A percentile compares a stretch with the other conserved stretches of the same genome.
phyloP scores from a whole-genome alignment of 2,113 vertebrate genomes.

The Romanogobio albipinnatus region DNA sequence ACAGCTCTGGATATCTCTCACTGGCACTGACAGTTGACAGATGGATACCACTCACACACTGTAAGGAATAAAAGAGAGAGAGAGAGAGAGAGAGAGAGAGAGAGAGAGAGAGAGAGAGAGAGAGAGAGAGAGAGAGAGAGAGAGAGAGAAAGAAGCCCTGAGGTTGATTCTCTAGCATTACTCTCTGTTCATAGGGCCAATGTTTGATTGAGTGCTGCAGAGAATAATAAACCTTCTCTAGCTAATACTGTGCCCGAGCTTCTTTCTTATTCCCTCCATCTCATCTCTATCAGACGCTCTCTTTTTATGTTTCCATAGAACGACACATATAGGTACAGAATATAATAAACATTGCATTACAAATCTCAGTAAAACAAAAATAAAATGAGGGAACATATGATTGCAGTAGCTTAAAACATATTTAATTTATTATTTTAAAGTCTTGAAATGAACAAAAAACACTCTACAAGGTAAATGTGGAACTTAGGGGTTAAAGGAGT shows the following conservation, averaged over 20 bases:
- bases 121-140: constrained; percentile 46
- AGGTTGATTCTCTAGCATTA: constrained; percentile 86
- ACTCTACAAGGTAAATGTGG: background rate
- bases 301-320: constrained; percentile 19
- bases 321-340: background rate
- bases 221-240: constrained; percentile 86
- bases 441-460: background rate
- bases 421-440: constrained; percentile 8
- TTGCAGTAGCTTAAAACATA: background rate
- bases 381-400: background rate
- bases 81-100: constrained; percentile 29
- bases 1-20: constrained; percentile 96
- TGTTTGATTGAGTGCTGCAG: constrained; percentile 85
- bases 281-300: constrained; percentile 3
- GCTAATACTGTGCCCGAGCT: constrained; percentile 71
- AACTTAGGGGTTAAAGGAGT: background rate
- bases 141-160: constrained; percentile 71
- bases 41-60: constrained; percentile 97
- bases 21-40: constrained; percentile 99
- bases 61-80: constrained; percentile 43
- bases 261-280: constrained; percentile 40
- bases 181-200: constrained; percentile 86
- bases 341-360: constrained; percentile 4
- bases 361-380: background rate
- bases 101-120: constrained; percentile 37